These are phyloP conservation scores for Polypedilum pembai DNA, from an alignment of 1,140 invertebrate genomes.

Conservation along the genomic window DNA sequence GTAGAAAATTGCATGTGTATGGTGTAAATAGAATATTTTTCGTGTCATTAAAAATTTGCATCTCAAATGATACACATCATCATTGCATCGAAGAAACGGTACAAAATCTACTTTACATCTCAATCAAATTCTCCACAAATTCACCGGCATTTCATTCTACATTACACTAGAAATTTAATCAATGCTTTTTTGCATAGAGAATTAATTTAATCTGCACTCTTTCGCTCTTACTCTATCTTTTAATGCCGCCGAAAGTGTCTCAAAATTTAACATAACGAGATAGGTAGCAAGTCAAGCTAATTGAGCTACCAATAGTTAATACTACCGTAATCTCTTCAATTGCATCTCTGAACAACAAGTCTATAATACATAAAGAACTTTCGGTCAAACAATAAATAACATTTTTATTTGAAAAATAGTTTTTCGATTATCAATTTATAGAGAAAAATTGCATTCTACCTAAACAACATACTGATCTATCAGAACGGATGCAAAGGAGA, in stretches of 20 bases:
- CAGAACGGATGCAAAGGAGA: not conserved
- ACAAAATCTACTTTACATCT: not conserved
- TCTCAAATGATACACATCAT: slow-evolving; percentile 11
- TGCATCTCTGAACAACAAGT: no score
- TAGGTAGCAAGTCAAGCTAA: no score
- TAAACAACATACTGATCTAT: slow-evolving; percentile 4
- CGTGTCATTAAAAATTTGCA: slow-evolving; percentile 13
- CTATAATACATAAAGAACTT: no score
- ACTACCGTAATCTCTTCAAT: no score
- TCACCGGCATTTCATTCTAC: not conserved
- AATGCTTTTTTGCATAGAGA: not conserved
- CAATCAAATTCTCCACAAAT: slow-evolving; percentile 4
- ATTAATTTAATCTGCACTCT: not conserved
- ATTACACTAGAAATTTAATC: slow-evolving; percentile 14
- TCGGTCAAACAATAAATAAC: no score
- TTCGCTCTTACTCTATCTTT: not conserved
- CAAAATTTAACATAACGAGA: no score
- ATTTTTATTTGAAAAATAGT: not conserved
- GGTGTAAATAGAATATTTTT: not conserved
- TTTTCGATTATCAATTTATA: slow-evolving; percentile 1
- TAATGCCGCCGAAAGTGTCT: no score
- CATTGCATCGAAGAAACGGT: not conserved
- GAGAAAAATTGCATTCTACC: not conserved
- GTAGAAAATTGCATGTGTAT: not conserved
- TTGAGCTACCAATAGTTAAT: no score